phyloP scores from a whole-genome alignment of 2,888 invertebrate species.

The Mimas tiliae region DNA sequence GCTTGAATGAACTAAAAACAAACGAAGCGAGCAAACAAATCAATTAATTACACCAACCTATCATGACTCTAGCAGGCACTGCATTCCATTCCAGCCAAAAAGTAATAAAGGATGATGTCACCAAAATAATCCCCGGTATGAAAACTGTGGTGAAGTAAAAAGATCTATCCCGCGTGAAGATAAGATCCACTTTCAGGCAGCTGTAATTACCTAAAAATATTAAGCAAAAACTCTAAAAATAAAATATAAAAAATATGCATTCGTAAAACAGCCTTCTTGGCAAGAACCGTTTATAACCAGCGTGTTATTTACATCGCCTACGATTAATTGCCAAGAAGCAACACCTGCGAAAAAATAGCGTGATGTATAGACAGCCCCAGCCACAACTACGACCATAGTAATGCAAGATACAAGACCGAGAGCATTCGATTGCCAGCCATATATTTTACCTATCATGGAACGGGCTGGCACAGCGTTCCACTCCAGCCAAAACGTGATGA shows the following conservation, averaged over 20 bases:
- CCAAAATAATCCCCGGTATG: slow-evolving; percentile 98
- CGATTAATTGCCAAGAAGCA: slow-evolving; percentile 55
- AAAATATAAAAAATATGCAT: slow-evolving; percentile 53
- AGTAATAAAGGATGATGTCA: slow-evolving; percentile 98
- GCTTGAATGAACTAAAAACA: slow-evolving; percentile 1
- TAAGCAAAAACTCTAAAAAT: slow-evolving; percentile 75
- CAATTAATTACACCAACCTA: slow-evolving; percentile 88
- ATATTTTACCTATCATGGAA: slow-evolving; percentile 92
- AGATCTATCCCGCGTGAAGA: slow-evolving; percentile 97
- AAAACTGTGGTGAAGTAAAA: slow-evolving; percentile 99
- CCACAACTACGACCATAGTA: slow-evolving; percentile 70
- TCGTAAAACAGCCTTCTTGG: slow-evolving; percentile 49
- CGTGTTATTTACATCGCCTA: slow-evolving; percentile 58
- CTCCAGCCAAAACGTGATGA: slow-evolving; percentile 95
- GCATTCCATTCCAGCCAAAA: slow-evolving; percentile 99
- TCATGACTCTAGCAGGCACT: slow-evolving; percentile 98
- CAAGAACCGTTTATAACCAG: slow-evolving; percentile 38
- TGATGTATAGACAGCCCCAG: slow-evolving; percentile 76
- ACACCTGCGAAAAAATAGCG: slow-evolving; percentile 72
- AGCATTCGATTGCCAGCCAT: slow-evolving; percentile 70
- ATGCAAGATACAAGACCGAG: slow-evolving; percentile 72
- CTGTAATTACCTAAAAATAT: slow-evolving; percentile 95
- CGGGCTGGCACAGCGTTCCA: slow-evolving; percentile 96
- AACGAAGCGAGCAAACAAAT: slow-evolving; percentile 44
- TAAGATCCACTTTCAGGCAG: slow-evolving; percentile 96